These are phyloP conservation scores for Netelia fuscicornis DNA, from an alignment of 2,888 invertebrate species.

Conservation along the genomic window DNA sequence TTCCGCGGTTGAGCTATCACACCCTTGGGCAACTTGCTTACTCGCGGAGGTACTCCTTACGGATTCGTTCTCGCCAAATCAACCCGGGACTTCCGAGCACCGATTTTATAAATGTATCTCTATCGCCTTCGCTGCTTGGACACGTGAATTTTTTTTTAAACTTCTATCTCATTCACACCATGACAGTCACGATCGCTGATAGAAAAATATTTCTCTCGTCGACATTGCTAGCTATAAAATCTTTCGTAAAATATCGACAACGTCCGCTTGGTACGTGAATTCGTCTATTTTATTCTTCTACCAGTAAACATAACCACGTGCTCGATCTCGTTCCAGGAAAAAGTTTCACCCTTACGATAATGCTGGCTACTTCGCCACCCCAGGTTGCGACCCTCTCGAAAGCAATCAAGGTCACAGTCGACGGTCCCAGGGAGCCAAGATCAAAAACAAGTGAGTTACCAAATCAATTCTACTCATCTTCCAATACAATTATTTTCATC, in stretches of 20 bases:
- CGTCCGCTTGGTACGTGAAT: neutral
- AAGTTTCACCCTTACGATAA: slow-evolving; percentile 84
- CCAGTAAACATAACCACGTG: slow-evolving; percentile 25
- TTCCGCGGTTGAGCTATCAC: slow-evolving; percentile 78
- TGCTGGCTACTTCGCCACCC: slow-evolving; percentile 84
- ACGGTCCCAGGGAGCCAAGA: slow-evolving; percentile 82
- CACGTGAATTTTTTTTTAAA: neutral
- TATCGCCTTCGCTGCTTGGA: neutral
- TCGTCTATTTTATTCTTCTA: slow-evolving; percentile 2
- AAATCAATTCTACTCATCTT: neutral
- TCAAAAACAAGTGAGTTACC: slow-evolving; percentile 82
- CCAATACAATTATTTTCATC: neutral
- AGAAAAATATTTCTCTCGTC: no score
- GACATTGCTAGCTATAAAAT: no score
- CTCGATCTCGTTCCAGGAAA: slow-evolving; percentile 78
- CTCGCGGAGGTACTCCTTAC: slow-evolving; percentile 10
- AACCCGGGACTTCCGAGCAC: slow-evolving; percentile 1
- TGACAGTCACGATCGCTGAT: no score
- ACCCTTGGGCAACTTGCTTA: slow-evolving; percentile 65
- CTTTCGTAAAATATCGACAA: neutral
- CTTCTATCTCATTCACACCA: neutral
- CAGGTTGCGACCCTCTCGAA: slow-evolving; percentile 82
- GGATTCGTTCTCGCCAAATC: neutral
- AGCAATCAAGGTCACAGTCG: slow-evolving; percentile 83
- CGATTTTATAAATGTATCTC: slow-evolving; percentile 14